Evolutionary conservation across 2,113 vertebrate species (phyloP), one percentile per base, ranked within the genome.

Genomic region (Promerops cafer): DNA sequence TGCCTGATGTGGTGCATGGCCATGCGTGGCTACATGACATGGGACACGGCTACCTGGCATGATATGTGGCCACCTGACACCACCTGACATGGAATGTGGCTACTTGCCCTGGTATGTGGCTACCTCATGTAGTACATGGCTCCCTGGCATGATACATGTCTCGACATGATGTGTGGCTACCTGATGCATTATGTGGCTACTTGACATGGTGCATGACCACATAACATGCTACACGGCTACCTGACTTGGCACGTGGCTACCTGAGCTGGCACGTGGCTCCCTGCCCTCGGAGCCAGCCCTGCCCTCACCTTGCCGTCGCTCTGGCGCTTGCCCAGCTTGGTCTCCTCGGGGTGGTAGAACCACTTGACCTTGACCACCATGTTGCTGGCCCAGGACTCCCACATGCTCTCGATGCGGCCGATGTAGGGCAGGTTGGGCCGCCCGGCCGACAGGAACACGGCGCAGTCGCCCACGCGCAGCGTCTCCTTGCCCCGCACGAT

Each of bases 281-380:
- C 39, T 49, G 42, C 15, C 30, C 40, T 30, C 2, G 0, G 16
- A 30, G 15, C 45, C 60, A 22, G 31, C 61, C 53, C n/a, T 28
- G 3, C 28, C 30, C 44, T 98, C 94, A 99, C 99, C 98, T 99
- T 99, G 96, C 99, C 99, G 23, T 99, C 99, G 9, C 98, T 98
- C 97, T 98, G 99, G 90, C 99, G 98, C 97, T 99, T 99, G 84
- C 99, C 99, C 75, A 99, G 93, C 96, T 99, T 99, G 93, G 99
- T 99, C 97, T 99, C 99, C 97, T 99, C 99, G 0, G 99, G 99
- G 96, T 99, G 99, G 97, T 99, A 99, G 98, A 99, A 99, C 99
- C 99, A 99, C 96, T 99, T 99, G 77, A 99, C 99, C 96, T 98
- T 99, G 72, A 99, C 99, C 95, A 99, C 99, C 99, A 99, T 99